Percentiles rank a stretch among this genome's conserved stretches.
Conservation (phyloP, 2,888 invertebrate species). For the Acanthacorydalis orientalis region DNA sequence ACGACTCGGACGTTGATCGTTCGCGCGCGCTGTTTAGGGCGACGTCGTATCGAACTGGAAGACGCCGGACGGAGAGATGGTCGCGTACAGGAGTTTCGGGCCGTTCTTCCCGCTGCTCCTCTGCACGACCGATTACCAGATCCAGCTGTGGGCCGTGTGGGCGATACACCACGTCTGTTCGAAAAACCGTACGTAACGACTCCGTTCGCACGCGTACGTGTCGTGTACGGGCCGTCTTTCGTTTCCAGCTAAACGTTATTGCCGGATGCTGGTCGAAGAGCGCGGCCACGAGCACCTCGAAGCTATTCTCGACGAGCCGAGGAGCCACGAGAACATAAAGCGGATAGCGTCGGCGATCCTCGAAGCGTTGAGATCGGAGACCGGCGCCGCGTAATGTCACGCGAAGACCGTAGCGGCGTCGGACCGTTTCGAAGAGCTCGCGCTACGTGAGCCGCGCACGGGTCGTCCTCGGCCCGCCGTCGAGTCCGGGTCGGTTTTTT, state of each 20-base stretch:
- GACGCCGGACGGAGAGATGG: constrained; percentile 57
- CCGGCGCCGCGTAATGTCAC: too few species aligned
- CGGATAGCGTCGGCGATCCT: constrained; percentile 22
- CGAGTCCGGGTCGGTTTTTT: too few species aligned
- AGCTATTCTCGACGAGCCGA: constrained; percentile 21
- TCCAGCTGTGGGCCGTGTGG: constrained; percentile 65
- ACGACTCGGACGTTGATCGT: not conserved
- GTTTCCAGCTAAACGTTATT: constrained; percentile 45
- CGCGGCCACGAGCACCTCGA: constrained; percentile 36
- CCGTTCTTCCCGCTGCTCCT: constrained; percentile 51
- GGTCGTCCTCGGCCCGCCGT: too few species aligned
- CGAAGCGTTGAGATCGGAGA: constrained; percentile 9
- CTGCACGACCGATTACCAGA: constrained; percentile 39
- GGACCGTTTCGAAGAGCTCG: too few species aligned
- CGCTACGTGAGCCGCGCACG: too few species aligned
- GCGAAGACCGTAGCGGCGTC: too few species aligned
- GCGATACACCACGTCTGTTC: constrained; percentile 62
- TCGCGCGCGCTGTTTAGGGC: constrained; percentile 18
- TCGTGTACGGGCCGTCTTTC: too few species aligned
- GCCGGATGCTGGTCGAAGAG: constrained; percentile 44
- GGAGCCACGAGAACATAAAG: constrained; percentile 21
- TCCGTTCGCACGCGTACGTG: not conserved
- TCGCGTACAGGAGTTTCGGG: constrained; percentile 51
- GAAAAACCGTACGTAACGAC: constrained; percentile 40
- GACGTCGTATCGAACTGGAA: constrained; percentile 44